Base-by-base conservation (phyloP, 2,797 vertebrate species). In the Smutsia temminckii region DNA sequence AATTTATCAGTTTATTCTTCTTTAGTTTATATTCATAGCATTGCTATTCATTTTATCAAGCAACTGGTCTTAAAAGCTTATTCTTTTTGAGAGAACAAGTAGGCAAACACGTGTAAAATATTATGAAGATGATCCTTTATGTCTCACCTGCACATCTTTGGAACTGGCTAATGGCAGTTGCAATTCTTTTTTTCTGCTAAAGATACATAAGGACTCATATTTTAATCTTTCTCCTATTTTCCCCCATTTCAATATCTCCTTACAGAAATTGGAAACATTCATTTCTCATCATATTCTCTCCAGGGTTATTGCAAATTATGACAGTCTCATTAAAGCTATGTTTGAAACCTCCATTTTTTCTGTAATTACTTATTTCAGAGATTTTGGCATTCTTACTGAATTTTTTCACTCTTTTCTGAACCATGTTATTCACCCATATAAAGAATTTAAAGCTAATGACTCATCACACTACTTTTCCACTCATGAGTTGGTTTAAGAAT, bases 301-400 rank as follows among this genome's bases (percentile, higher is more conserved):
- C 27, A 69, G 64, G 20, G 16, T 91, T 92, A 77, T 90, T 92
- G 23, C 51, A 84, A 74, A 74, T 69, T 89, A 75, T 94, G 42
- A 68, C 75, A 84, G 57, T 40, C 74, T 90, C 85, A 51, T 90
- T 83, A 92, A 87, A 93, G 64, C 61, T 68, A 6, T 34, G 25
- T 90, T 69, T 34, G 75, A 74, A 6, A 42, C 5, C 29, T 80
- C 49, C 83, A 55, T 81, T 92, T 93, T 91, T 63, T 80, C n/a
- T 53, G 37, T 64, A 93, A 78, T 93, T 93, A 90, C 61, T 86
- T 94, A 87, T 92, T 91, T 85, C 57, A 63, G 23, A 61, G 71
- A 83, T 29, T 72, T 92, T 78, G 81, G 40, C 40, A 12, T 77
- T 72, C 79, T n/a, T 57, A 92, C 75, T 78, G 29, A 88, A 34